Evolutionary conservation across 2,113 vertebrate genomes (phyloP), one percentile per base, ranked within the genome.

Genomic region (Rhagologus leucostigma): DNA sequence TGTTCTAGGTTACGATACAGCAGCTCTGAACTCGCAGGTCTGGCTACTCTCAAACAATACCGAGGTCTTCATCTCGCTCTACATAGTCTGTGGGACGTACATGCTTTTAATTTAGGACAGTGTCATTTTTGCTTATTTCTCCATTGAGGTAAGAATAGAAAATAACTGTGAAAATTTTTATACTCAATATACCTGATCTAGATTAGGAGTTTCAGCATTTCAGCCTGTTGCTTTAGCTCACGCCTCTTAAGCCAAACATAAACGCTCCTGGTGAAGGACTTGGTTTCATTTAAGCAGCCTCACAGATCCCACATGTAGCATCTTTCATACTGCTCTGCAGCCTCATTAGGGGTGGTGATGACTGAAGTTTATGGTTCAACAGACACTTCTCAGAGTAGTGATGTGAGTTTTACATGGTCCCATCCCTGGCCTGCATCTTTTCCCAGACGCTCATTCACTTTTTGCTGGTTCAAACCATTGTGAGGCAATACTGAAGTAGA

Each of bases 381-480:
- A 64, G 26, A 21, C 20, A 1, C 56, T 56, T 82, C 33, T 39
- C 2, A 0, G 37, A 16, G 39, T 44, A 53, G 7, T 37, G 57
- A n/a, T 49, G 11, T 47, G 23, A 35, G 10, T 11, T 62, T 67
- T 46, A 8, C 0, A 0, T 27, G 23, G 20, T 35, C 56, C n/a
- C 8, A 9, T 84, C 22, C 39, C 41, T 0, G 0, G 44, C 37
- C 44, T 44, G 3, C 10, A 2, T 74, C 27, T 73, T 39, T 27
- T 69, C 42, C 35, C 42, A 33, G 49, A 19, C 33, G 19, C 8
- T 26, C 0, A 0, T 41, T 50, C 33, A 10, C 19, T 60, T 68
- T 53, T 74, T 62, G 17, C 55, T 65, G 16, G 29, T 52, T 71
- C 39, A 63, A 2, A 35, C 24, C 1, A 0, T 27, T 82, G 30